Base-by-base conservation (phyloP, 2,797 vertebrate genomes). In the Neosilurus hyrtlii region DNA sequence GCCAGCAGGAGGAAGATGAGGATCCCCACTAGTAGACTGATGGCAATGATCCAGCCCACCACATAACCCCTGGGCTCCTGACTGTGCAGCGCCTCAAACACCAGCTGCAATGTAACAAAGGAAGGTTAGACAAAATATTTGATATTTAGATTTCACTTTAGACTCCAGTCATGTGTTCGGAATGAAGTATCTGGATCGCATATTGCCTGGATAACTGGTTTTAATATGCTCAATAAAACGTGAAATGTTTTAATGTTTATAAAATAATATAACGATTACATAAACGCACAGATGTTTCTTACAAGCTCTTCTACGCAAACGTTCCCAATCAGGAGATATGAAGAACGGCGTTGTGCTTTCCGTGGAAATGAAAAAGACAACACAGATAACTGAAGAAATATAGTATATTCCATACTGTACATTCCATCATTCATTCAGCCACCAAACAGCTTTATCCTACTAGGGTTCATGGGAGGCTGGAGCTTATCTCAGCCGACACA, bases 1-100 rank as follows among this genome's bases (percentile, higher is more conserved):
- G 98, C 97, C 88, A 99, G 91, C 86, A 99, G 93, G 85, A 99
- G 90, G 91, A 99, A 99, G 94, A 99, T 98, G 91, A 99, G 97
- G 93, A 99, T 97, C 89, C 98, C 98, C 91, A 99, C 96, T 83
- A 99, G 94, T 90, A 99, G 94, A 89, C 98, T 99, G 91, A 99
- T 98, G 93, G 98, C 98, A 63, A 99, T 99, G 94, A 99, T 99
- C 98, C 98, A 99, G 79, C 97, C 98, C 0, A 99, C 98, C 22
- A 99, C 96, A 73, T 99, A 99, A 86, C 98, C 98, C 82, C 97
- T 95, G 37, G 98, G 96, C 91, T 99, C 97, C 92, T 99, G 95
- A 90, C 96, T 97, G 93, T 99, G 98, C 87, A 99, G 94, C n/a
- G 98, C 98, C 92, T 99, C 98, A 83, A 99, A 99, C 90, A 99